Evolutionary conservation across 2,797 vertebrate genomes (phyloP).

Genomic region (Carapus acus): DNA sequence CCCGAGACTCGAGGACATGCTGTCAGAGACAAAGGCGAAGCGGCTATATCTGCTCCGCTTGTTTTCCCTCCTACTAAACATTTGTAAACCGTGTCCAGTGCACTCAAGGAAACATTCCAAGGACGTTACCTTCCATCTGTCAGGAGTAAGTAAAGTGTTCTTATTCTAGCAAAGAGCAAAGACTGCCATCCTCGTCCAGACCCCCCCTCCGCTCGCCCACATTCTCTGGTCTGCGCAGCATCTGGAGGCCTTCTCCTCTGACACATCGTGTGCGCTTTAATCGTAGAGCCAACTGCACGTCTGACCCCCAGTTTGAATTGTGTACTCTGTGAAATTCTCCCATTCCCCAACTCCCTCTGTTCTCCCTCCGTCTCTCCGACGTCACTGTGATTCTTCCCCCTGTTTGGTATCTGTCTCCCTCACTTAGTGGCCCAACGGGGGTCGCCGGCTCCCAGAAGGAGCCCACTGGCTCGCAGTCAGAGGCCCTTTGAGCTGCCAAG

Average conservation of each 20-base stretch:
- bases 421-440: conserved; percentile 57
- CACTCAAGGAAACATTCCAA: conserved; percentile 30
- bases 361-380: conserved; percentile 33
- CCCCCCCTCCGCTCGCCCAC: too few species aligned
- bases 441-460: conserved; percentile 60
- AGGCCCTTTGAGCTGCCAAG: conserved; percentile 65
- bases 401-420: conserved; percentile 51
- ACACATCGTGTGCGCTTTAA: conserved; percentile 14
- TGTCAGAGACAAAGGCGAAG: conserved; percentile 45
- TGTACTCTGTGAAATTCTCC: conserved; percentile 24
- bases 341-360: conserved; percentile 13
- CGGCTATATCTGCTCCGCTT: conserved; percentile 45
- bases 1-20: conserved; percentile 49
- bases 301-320: conserved; percentile 10
- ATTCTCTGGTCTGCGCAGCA: conserved; percentile 10
- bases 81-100: conserved; percentile 22
- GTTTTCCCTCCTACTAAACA: conserved; percentile 42
- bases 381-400: conserved; percentile 55
- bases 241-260: conserved; percentile 22
- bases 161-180: conserved; percentile 19
- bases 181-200: conserved; percentile 7
- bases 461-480: conserved; percentile 62
- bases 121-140: conserved; percentile 40
- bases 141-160: conserved; percentile 12
- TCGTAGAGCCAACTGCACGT: conserved; percentile 25